phyloP scores from a whole-genome alignment of 2,888 invertebrate species.

The Cephus pygmeus region DNA sequence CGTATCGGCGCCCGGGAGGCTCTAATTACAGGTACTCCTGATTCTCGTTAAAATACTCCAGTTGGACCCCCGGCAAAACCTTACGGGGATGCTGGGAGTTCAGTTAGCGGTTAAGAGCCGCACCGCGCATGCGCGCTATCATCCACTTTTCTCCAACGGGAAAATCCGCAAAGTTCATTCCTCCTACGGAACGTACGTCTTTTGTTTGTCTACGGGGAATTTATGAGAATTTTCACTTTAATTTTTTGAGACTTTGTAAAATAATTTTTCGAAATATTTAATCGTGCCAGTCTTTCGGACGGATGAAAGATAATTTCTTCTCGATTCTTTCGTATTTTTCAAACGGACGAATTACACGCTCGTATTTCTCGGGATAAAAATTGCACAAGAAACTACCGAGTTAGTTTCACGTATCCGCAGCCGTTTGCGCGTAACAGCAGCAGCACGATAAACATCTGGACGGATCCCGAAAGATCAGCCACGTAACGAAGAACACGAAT shows the following conservation, averaged over 20 bases:
- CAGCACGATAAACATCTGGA: background rate
- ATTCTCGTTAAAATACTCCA: slow-evolving; percentile 57
- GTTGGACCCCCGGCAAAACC: background rate
- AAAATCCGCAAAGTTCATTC: background rate
- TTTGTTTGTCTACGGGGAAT: background rate
- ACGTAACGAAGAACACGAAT: background rate
- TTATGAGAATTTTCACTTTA: too few species aligned
- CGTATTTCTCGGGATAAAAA: background rate
- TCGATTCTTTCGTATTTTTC: background rate
- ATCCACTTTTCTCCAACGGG: background rate
- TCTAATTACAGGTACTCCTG: slow-evolving; percentile 57
- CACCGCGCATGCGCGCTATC: background rate
- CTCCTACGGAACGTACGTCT: background rate
- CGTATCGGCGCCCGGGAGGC: slow-evolving; percentile 25
- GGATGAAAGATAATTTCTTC: background rate
- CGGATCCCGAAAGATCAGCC: background rate
- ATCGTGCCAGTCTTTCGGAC: background rate
- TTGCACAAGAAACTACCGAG: background rate
- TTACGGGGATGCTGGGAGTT: background rate
- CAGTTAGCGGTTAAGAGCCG: background rate
- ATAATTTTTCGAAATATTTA: background rate
- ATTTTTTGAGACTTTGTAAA: too few species aligned
- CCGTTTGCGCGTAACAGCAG: background rate
- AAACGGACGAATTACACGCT: background rate
- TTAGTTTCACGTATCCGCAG: background rate